Evolutionary conservation across 2,113 vertebrate genomes (phyloP).

Genomic region (Ceratotherium simum): DNA sequence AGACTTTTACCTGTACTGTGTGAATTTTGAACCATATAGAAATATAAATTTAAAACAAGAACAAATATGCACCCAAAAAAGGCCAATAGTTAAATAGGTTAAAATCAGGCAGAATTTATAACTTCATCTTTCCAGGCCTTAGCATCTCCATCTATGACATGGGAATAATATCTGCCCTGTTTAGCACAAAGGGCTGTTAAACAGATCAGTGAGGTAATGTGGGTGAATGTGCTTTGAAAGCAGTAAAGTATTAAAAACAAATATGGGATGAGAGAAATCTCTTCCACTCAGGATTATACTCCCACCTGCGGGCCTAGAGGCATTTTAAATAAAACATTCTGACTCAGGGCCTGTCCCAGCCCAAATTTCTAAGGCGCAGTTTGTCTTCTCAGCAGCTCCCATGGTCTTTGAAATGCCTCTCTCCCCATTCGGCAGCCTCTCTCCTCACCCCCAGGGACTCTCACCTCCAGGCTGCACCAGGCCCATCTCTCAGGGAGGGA

Average conservation of each 20-base stretch:
- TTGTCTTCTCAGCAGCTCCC: not conserved
- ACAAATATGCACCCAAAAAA: not conserved
- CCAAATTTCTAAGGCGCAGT: not conserved
- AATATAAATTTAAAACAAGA: not conserved
- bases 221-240: not conserved
- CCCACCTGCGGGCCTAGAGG: not conserved
- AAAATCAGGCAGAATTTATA: not conserved
- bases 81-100: not conserved
- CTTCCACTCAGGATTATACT: not conserved
- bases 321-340: not conserved
- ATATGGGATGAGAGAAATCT: not conserved
- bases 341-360: not conserved
- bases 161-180: not conserved
- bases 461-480: not conserved
- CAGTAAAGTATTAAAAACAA: not conserved
- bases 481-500: not conserved
- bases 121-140: not conserved
- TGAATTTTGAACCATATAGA: not conserved
- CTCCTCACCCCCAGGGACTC: not conserved
- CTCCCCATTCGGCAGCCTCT: not conserved
- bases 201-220: not conserved
- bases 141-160: not conserved
- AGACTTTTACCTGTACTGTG: not conserved
- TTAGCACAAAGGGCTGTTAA: no score
- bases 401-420: not conserved